Evolutionary conservation across 1,140 invertebrate genomes (phyloP), one percentile per base, ranked within the genome.

Genomic region (Pararge aegeria): DNA sequence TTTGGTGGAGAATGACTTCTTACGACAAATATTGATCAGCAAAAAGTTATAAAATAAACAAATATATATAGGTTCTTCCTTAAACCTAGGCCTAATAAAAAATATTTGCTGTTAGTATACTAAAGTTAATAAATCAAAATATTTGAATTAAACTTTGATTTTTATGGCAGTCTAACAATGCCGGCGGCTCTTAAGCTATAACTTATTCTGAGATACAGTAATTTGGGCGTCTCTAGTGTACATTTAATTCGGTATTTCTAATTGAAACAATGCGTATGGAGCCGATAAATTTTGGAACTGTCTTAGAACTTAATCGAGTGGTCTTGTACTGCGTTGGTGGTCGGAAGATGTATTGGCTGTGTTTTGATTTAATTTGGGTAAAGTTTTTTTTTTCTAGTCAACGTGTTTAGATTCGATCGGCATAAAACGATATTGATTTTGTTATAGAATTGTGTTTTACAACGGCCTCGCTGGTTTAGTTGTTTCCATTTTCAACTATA

Each of bases 221-320:
- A 83, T 83, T 83, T 86, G 80, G 83, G 83, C 83, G 83, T 78
- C 65, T 52, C 78, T 65, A 66, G 15, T 68, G 70, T 74, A 75
- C 64, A 68, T 82, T 82, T 77, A 82, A 81, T 83, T 76, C 75
- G 70, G 61, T 79, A 81, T 83, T 82, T 80, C 61, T 87, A 87
- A 87, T 87, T 87, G 80, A 87, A 87, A 85, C 80, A 85, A 85
- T 87, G 77, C 64, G 67, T 66, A 76, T 70, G 57, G 71, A 51
- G 27, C 59, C 61, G 42, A 87, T 87, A 87, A 87, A 87, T 87
- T 81, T 70, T 30, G 40, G 57, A 66, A 55, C 64, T 74, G 74
- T 73, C 73, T 58, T 61, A 51, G 46, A 2, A 19, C 71, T 73
- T 84, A 79, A 82, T 82, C 68, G 79, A 78, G 60, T 66, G 66